phyloP scores from a whole-genome alignment of 2,113 vertebrate genomes.

The Microtus pennsylvanicus region DNA sequence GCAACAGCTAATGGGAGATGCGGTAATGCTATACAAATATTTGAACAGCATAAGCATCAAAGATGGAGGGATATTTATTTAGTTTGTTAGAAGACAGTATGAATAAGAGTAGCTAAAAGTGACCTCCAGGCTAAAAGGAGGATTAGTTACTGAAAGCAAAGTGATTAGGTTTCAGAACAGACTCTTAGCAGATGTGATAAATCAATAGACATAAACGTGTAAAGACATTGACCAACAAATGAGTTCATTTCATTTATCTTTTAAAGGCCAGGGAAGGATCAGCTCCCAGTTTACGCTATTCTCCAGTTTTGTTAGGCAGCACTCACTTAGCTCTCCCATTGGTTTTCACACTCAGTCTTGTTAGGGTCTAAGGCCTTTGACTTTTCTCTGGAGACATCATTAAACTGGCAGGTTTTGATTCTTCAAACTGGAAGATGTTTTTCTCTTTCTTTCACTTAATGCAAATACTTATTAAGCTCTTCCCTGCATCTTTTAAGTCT shows the following conservation, averaged over 20 bases:
- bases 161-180: constrained; percentile 49
- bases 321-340: not conserved
- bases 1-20: constrained; percentile 55
- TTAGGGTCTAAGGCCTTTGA: not conserved
- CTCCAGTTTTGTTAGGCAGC: not conserved
- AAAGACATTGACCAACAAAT: constrained; percentile 28
- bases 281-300: not conserved
- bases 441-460: not conserved
- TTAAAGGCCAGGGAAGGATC: not conserved
- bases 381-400: not conserved
- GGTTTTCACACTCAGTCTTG: not conserved
- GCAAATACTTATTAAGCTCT: not conserved
- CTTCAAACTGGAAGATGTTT: not conserved
- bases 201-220: constrained; percentile 54
- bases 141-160: constrained; percentile 48
- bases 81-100: constrained; percentile 43
- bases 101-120: constrained; percentile 55
- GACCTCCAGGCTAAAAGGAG: constrained; percentile 57
- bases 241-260: constrained; percentile 44
- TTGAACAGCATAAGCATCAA: constrained; percentile 51
- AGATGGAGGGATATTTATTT: constrained; percentile 55
- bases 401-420: not conserved
- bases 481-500: not conserved
- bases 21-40: constrained; percentile 52
- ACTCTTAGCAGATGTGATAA: constrained; percentile 34